These are phyloP conservation scores for Ischnura elegans DNA, from an alignment of 2,888 invertebrate genomes.

Conservation along the genomic window DNA sequence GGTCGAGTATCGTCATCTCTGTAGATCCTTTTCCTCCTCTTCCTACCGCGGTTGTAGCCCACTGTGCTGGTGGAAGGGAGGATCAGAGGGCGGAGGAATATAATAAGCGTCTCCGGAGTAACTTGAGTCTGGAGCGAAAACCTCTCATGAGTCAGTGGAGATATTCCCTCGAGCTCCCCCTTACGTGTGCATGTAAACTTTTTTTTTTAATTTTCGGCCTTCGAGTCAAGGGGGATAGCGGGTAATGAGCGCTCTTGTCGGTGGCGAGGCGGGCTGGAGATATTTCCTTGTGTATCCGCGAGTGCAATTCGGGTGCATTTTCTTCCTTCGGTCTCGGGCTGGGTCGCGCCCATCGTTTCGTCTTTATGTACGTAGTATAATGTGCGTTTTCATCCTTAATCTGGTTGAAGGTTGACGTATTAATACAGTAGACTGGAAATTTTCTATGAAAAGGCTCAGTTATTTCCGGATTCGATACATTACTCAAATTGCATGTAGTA, in stretches of 20 bases:
- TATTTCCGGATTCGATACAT: too few relatives aligned
- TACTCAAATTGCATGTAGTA: too few relatives aligned
- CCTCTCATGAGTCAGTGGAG: not conserved
- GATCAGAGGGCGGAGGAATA: not conserved
- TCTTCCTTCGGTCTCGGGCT: not conserved
- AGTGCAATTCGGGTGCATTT: not conserved
- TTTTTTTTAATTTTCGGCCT: not conserved
- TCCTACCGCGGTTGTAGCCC: too few relatives aligned
- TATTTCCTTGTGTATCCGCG: not conserved
- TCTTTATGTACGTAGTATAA: too few relatives aligned
- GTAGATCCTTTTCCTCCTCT: not conserved
- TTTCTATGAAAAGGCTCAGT: too few relatives aligned
- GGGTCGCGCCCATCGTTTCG: not conserved
- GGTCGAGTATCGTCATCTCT: not conserved
- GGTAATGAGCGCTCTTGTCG: conserved; percentile 18
- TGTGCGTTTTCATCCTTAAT: too few relatives aligned
- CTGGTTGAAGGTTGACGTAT: too few relatives aligned
- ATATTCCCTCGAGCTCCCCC: not conserved
- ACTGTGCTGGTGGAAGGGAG: too few relatives aligned
- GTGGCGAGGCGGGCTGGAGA: not conserved
- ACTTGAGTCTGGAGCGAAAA: not conserved
- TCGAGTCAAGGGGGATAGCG: not conserved
- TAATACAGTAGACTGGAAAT: too few relatives aligned
- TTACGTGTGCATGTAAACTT: not conserved
- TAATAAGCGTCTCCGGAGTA: not conserved